Evolutionary conservation across 2,888 invertebrate genomes (phyloP).

Genomic region (Melinopterus prodromus): DNA sequence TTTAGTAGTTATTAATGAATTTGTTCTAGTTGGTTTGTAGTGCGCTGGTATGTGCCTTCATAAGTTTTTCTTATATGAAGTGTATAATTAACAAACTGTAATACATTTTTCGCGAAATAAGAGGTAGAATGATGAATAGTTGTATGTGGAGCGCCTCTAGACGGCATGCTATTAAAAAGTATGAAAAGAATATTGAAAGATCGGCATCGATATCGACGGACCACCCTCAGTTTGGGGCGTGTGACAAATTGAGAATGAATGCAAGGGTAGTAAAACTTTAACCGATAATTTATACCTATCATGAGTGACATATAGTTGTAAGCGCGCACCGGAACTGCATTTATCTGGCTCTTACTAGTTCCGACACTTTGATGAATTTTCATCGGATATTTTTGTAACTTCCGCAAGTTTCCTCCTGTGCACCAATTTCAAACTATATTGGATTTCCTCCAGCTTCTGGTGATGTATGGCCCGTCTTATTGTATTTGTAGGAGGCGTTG

Average conservation of each 20-base stretch:
- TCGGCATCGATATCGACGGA: neutral
- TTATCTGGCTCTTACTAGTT: conserved; percentile 24
- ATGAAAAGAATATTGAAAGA: neutral
- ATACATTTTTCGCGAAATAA: too few species aligned
- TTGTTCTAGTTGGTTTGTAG: too few species aligned
- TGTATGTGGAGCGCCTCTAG: neutral
- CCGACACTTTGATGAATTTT: conserved; percentile 24
- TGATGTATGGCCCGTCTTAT: conserved; percentile 15
- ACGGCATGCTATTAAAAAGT: neutral
- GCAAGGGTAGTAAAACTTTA: conserved; percentile 14
- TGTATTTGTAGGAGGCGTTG: neutral
- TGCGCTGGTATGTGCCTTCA: too few species aligned
- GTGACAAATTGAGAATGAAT: conserved; percentile 26
- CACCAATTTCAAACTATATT: conserved; percentile 24
- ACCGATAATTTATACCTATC: conserved; percentile 25
- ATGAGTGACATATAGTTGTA: conserved; percentile 21
- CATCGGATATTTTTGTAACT: conserved; percentile 24
- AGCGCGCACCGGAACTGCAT: conserved; percentile 24
- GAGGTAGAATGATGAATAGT: too few species aligned
- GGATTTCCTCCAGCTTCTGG: conserved; percentile 19
- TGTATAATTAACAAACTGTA: too few species aligned
- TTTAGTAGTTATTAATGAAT: too few species aligned
- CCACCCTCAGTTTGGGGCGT: neutral
- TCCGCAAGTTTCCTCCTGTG: conserved; percentile 17
- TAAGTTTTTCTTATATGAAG: too few species aligned